These are phyloP conservation scores for Mugil cephalus DNA, from an alignment of 2,113 vertebrate genomes.

Conservation along the genomic window DNA sequence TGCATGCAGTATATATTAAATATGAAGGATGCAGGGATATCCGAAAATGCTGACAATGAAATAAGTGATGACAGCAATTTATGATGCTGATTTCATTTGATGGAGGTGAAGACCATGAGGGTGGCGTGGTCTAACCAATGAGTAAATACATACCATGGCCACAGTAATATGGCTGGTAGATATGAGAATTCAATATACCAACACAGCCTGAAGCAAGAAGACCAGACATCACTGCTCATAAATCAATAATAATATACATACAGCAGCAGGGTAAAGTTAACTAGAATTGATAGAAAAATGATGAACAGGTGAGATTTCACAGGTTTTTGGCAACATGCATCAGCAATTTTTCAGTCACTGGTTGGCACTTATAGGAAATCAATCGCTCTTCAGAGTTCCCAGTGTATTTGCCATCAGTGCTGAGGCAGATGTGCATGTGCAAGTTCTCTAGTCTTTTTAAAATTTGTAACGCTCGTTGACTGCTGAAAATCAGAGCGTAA, in stretches of 20 bases:
- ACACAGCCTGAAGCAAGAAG: constrained; percentile 22
- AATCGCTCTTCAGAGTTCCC: neutral
- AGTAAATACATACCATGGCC: neutral
- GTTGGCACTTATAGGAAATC: constrained; percentile 3
- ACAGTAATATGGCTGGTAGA: neutral
- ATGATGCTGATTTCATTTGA: neutral
- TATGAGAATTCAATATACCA: constrained; percentile 35
- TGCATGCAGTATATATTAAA: neutral
- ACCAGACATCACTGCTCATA: constrained; percentile 1
- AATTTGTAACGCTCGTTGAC: neutral
- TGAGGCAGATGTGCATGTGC: neutral
- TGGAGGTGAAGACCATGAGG: neutral
- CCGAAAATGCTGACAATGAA: no score
- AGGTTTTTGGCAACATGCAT: neutral
- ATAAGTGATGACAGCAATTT: constrained; percentile 4
- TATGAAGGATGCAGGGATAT: neutral
- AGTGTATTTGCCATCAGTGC: neutral
- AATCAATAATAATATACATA: constrained; percentile 41
- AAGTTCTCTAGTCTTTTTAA: neutral
- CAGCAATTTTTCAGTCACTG: constrained; percentile 14
- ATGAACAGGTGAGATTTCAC: constrained; percentile 11
- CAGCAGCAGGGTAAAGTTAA: constrained; percentile 16
- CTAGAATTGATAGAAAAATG: constrained; percentile 9
- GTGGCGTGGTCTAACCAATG: neutral
- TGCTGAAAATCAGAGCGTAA: neutral